phyloP scores from a whole-genome alignment of 2,797 vertebrate species.

The Zonotrichia albicollis region DNA sequence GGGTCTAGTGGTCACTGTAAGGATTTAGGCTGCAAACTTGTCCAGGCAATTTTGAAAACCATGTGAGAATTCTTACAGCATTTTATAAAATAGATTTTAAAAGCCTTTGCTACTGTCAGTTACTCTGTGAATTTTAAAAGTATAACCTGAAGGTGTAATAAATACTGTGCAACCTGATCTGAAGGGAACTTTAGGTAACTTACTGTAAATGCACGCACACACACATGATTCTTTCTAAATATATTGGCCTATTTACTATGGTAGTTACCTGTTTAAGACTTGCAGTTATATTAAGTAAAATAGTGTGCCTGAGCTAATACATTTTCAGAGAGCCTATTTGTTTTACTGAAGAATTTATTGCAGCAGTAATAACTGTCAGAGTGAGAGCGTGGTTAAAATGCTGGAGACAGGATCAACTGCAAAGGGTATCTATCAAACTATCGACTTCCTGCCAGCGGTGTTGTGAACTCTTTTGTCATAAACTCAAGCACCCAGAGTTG shows the following conservation, averaged over 20 bases:
- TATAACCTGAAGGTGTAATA: constrained; percentile 47
- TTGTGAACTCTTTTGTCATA: constrained; percentile 90
- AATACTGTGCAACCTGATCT: constrained; percentile 31
- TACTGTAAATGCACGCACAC: neutral
- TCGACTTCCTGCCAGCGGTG: constrained; percentile 87
- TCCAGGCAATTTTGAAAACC: neutral
- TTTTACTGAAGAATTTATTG: constrained; percentile 90
- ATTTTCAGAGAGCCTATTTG: constrained; percentile 79
- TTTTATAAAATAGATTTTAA: constrained; percentile 39
- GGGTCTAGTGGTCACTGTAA: neutral
- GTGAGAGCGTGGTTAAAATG: constrained; percentile 85
- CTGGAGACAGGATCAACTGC: constrained; percentile 81
- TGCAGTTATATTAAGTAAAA: constrained; percentile 91
- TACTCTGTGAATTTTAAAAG: constrained; percentile 38
- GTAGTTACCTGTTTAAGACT: constrained; percentile 80
- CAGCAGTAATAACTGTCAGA: constrained; percentile 92
- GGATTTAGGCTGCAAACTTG: neutral
- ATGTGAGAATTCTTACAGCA: neutral
- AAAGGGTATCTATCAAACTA: constrained; percentile 87
- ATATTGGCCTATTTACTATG: constrained; percentile 77
- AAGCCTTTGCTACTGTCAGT: constrained; percentile 10
- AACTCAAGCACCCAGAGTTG: constrained; percentile 81
- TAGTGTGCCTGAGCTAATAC: constrained; percentile 84
- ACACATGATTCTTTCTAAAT: constrained; percentile 68
- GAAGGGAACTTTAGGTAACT: constrained; percentile 42